A percentile compares a stretch with the other conserved stretches of the same genome.
Conservation (phyloP, 2,113 vertebrate species). For the Aptenodytes patagonicus region DNA sequence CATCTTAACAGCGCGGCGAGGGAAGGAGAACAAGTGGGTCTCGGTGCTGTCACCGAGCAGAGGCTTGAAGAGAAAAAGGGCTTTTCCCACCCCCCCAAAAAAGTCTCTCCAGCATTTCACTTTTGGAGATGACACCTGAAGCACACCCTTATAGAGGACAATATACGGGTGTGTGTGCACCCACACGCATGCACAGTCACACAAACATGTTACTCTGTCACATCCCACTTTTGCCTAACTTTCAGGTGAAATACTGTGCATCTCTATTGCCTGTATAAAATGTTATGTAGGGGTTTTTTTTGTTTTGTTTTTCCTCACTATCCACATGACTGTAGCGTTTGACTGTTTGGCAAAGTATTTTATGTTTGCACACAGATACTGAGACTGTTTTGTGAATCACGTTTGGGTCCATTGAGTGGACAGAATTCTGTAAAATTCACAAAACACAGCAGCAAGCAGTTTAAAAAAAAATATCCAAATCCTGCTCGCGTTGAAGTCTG, state of each 20-base stretch:
- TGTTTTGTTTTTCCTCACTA: background rate
- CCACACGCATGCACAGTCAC: rapidly evolving
- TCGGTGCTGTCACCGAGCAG: background rate
- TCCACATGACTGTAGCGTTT: background rate
- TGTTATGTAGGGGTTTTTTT: background rate
- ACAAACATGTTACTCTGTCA: background rate
- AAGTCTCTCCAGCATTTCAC: background rate
- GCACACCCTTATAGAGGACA: background rate
- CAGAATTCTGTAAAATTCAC: background rate
- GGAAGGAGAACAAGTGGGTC: background rate
- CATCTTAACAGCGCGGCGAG: rapidly evolving
- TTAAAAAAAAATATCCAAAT: background rate
- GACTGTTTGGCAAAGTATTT: background rate
- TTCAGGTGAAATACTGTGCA: background rate
- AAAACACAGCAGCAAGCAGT: rapidly evolving
- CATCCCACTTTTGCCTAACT: background rate
- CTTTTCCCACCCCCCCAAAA: rapidly evolving
- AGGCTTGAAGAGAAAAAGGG: background rate
- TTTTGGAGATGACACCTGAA: background rate
- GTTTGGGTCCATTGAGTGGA: background rate
- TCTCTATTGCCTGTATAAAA: background rate
- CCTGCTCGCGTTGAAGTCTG: background rate
- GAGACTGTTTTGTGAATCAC: background rate
- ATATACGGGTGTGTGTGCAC: rapidly evolving
- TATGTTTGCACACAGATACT: background rate